Evolutionary conservation across 30 jellyfish, hydroid and myxozoan genomes (phyloP).

Genomic region (Hydractinia echinata): DNA sequence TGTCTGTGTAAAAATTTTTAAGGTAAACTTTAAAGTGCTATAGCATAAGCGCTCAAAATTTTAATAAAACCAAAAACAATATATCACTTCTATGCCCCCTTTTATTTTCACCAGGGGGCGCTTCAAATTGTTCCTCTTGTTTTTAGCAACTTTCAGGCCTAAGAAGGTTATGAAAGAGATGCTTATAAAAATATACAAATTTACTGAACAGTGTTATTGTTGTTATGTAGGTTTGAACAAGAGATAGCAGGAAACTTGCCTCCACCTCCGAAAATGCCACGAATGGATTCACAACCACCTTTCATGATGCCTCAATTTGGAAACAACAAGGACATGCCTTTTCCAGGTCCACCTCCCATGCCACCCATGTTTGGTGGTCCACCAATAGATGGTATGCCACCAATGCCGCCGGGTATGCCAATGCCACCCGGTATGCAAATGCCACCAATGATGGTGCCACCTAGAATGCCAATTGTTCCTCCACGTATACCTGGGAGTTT

Average conservation of each 20-base stretch:
- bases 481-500: neutral
- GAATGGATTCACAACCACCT: slow-evolving; percentile 16
- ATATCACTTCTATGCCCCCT: too few species aligned
- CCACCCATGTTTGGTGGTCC: slow-evolving; percentile 5
- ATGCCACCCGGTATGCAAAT: slow-evolving; percentile 68
- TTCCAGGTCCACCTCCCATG: slow-evolving; percentile 68
- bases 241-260: slow-evolving; percentile 93
- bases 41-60: too few species aligned
- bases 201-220: neutral
- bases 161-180: too few species aligned
- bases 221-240: slow-evolving; percentile 64
- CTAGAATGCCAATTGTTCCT: slow-evolving; percentile 40
- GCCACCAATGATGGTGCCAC: slow-evolving; percentile 54
- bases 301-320: slow-evolving; percentile 24
- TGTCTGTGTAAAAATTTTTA: too few species aligned
- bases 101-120: too few species aligned
- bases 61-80: too few species aligned
- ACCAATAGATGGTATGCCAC: slow-evolving; percentile 31
- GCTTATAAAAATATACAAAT: too few species aligned
- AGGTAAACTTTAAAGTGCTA: too few species aligned
- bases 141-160: too few species aligned
- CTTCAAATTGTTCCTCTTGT: too few species aligned
- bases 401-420: slow-evolving; percentile 19
- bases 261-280: slow-evolving; percentile 94
- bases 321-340: slow-evolving; percentile 26